Evolutionary conservation across 2,797 vertebrate genomes (phyloP), one percentile per base, ranked within the genome.

Genomic region (Diglossa cyanea): DNA sequence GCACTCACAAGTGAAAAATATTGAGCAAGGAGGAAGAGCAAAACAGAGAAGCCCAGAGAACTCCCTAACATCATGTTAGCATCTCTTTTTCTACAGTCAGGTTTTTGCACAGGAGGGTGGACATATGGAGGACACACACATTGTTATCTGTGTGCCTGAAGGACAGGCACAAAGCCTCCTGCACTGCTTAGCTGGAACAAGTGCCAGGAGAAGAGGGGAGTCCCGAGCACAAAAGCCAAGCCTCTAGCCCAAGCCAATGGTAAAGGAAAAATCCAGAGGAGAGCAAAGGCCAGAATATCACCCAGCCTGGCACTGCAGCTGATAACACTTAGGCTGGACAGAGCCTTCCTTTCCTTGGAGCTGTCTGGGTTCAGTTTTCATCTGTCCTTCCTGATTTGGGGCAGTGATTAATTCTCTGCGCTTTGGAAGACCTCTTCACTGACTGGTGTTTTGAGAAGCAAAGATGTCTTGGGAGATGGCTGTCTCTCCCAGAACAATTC

Each of bases 151-250:
- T 11, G 26, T 24, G 10, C 37, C 58, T 77, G 81, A 72, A 67
- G 30, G 17, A 63, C 20, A 39, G 37, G 31, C 42, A 58, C 28
- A 73, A 33, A 86, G 18, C 17, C 11, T 55, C 6, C 33, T 48
- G 24, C 40, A 21, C 24, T 24, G 31, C 61, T 48, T 8, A 26
- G 3, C 17, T 54, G 45, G 24, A 68, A 3, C 9, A 68, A 62
- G 24, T 6, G 3, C 17, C 31, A 57, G 42, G 30, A 86, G 17
- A 47, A 77, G 57, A 67, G 10, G 17, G 26, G 17, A 62, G 6
- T 23, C 31, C 10, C 1, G 3, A 1, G 10, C 10, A 23, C 0
- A 0, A 13, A 40, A 81, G 16, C 12, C 7, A 33, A 62, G 19
- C 11, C 26, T 57, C 31, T 30, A 30, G 47, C 6, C 30, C 8